A percentile compares a stretch with the other conserved stretches of the same genome.
Evolutionary conservation across 2,888 invertebrate genomes (phyloP).

Genomic region (Lasioglossum vierecki): DNA sequence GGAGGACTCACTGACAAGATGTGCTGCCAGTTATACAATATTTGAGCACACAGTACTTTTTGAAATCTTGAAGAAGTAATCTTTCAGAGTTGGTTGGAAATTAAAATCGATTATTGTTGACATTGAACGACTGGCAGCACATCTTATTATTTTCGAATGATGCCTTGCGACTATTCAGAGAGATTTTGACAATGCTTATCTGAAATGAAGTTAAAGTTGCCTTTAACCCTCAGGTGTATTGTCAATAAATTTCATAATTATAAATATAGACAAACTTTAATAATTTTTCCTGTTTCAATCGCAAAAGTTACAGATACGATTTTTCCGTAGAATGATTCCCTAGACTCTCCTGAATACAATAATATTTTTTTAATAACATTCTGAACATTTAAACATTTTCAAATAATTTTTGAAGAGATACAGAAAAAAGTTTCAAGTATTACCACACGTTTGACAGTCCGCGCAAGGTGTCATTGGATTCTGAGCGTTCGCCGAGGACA

Average conservation of each 20-base stretch:
- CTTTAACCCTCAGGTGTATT: not conserved
- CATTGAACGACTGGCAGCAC: not conserved
- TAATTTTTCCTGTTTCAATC: not conserved
- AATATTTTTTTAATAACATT: not conserved
- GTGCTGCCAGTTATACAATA: not conserved
- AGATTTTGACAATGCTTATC: not conserved
- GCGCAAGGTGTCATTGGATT: not conserved
- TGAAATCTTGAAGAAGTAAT: not conserved
- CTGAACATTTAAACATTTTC: not conserved
- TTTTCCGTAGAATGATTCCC: not conserved
- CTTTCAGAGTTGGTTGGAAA: not conserved
- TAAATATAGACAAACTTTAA: not conserved
- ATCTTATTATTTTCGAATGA: not conserved
- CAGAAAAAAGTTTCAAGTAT: not conserved
- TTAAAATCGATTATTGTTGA: not conserved
- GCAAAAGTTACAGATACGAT: not conserved
- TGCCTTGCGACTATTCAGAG: not conserved
- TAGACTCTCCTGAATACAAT: not conserved
- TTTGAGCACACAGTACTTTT: not conserved
- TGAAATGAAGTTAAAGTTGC: not conserved
- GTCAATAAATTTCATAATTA: not conserved
- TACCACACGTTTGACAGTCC: not conserved
- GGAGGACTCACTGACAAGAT: conserved; percentile 22
- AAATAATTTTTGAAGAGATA: not conserved
- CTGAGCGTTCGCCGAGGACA: not conserved